Conservation (phyloP, 2,797 vertebrate genomes). For the Lindbergichthys nudifrons region DNA sequence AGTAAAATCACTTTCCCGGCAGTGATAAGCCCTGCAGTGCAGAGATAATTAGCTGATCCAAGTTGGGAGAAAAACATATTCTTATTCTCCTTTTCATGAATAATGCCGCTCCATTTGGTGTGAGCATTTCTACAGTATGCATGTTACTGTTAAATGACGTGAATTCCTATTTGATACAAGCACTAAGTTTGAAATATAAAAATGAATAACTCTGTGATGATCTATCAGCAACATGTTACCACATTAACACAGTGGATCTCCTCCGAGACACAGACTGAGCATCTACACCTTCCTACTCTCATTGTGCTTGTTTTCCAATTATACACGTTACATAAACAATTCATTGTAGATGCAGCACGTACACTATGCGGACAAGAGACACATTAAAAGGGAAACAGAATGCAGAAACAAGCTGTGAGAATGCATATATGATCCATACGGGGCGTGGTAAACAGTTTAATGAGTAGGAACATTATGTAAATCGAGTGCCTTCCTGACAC, state of each 20-base stretch:
- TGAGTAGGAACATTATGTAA: not conserved
- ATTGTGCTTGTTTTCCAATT: slow-evolving; percentile 1
- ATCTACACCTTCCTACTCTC: not conserved
- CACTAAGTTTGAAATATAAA: no score
- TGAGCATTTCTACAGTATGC: not conserved
- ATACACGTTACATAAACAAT: not conserved
- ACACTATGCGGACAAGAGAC: not conserved
- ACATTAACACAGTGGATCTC: not conserved
- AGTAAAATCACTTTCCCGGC: not conserved
- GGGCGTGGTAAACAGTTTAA: not conserved
- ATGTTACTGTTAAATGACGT: not conserved
- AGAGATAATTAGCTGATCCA: not conserved
- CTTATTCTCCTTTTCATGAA: no score
- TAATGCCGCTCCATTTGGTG: not conserved
- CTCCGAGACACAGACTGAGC: not conserved
- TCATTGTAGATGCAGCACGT: not conserved
- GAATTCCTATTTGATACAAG: not conserved
- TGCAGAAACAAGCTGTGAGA: no score
- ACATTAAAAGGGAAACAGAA: not conserved
- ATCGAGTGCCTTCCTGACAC: not conserved
- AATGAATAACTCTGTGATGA: not conserved
- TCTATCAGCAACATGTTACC: not conserved
- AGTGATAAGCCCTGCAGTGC: not conserved
- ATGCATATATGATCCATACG: not conserved
- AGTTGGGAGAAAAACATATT: not conserved